phyloP scores from a whole-genome alignment of 30 jellyfish, hydroid and myxozoan species.

The Rhopilema esculentum region DNA sequence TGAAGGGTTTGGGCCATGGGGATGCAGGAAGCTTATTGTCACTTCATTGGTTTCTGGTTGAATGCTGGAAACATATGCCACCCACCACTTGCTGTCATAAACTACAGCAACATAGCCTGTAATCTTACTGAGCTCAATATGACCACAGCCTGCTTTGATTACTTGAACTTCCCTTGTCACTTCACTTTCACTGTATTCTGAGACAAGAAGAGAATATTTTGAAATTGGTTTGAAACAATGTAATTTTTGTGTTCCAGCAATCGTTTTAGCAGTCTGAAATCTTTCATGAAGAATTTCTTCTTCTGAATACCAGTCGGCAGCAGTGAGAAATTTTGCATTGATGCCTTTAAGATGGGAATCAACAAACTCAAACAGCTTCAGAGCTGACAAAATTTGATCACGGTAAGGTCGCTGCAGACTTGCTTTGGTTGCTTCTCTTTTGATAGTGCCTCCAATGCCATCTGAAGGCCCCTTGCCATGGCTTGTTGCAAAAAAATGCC shows the following conservation, averaged over 20 bases:
- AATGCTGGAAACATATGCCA: slow-evolving; percentile 2
- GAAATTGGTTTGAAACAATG: slow-evolving; percentile 28
- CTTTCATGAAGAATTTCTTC: slow-evolving; percentile 31
- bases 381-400: slow-evolving; percentile 10
- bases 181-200: background rate
- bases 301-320: background rate
- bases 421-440: slow-evolving; percentile 50
- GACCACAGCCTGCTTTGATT: slow-evolving; percentile 23
- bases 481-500: slow-evolving; percentile 66
- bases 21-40: slow-evolving; percentile 28
- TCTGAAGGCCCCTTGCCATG: slow-evolving; percentile 74
- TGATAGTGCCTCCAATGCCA: slow-evolving; percentile 72
- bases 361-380: slow-evolving; percentile 19
- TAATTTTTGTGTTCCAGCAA: slow-evolving; percentile 46
- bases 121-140: background rate
- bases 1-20: slow-evolving; percentile 36
- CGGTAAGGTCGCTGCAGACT: slow-evolving; percentile 33
- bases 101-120: slow-evolving; percentile 15
- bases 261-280: slow-evolving; percentile 11
- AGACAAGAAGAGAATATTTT: background rate
- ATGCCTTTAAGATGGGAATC: slow-evolving; percentile 1
- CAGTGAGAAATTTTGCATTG: background rate
- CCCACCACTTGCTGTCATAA: slow-evolving; percentile 55
- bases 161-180: too few species aligned
- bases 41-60: slow-evolving; percentile 13